Evolutionary conservation across 2,797 vertebrate species (phyloP), one percentile per base, ranked within the genome.

Genomic region (Epinephelus awoara): DNA sequence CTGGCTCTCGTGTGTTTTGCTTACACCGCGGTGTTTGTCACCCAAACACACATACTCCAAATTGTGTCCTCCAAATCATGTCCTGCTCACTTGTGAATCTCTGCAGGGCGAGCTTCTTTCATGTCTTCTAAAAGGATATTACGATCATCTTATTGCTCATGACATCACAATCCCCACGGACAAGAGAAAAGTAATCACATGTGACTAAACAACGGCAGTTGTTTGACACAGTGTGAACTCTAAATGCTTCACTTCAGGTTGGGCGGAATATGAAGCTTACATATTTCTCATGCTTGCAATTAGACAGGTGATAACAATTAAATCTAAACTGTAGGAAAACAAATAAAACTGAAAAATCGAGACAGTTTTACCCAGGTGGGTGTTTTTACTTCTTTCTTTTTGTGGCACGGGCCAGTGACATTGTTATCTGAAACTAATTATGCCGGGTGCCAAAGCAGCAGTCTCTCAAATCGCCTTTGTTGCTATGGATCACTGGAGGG

Each of bases 361-460:
- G 51, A 40, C 27, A 25, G 52, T 51, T 72, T 40, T 23, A 71
- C 29, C 52, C 56, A 72, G 50, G 56, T 68, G 69, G 46, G n/a
- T 49, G 25, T 71, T 63, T 72, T 47, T 58, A 79, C 44, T 42
- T 65, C 1, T 51, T 10, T 46, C 14, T 18, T 7, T 71, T 75
- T 65, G 3, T 55, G 67, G 47, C 56, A 77, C 38, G 49, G 68
- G 58, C 80, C 66, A 84, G 61, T 74, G 73, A 85, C 88, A 82
- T 75, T 88, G 84, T 89, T 91, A 92, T 93, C 88, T 87, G 72
- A 89, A 91, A 89, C 84, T 90, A 92, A 93, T 93, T 92, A 89
- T 86, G 72, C 75, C 23, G 62, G 44, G 72, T 85, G 82, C 82
- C 78, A 86, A 82, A 89, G 88, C 88, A 80, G 84, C 63, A 79